Base-by-base conservation (phyloP, 2,888 invertebrate genomes). In the Phaonia tiefii region DNA sequence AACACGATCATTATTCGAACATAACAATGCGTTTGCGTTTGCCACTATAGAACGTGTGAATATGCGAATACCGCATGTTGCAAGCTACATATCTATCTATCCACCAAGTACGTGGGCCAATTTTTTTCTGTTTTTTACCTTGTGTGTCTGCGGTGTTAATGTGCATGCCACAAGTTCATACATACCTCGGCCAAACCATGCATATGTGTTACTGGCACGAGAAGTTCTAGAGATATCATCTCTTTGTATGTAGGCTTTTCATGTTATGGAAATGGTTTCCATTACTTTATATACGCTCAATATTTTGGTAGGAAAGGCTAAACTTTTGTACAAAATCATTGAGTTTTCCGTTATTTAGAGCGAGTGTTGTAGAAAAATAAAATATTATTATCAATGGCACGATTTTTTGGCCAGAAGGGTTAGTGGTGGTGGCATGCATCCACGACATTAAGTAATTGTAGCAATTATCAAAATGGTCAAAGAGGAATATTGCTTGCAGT, bases 1-100 rank as follows among this genome's bases (percentile, higher is more conserved):
- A 80, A 69, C 75, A 80, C 72, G 75, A 76, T 67, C 69, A 49
- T 76, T 76, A 63, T 20, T 22, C 22, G 63, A 63, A 63, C 63
- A 42, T 42, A 63, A 63, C 63, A 63, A 63, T 63, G 63, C 63
- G 63, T 63, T 42, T 63, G 39, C 63, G 63, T 60, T 60, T 63
- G 42, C 63, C 63, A 63, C 42, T 39, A 17, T 63, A 22, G 37
- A 39, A 42, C 63, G 63, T 63, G 63, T 63, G 63, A 63, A 22
- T 42, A 63, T 22, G 63, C 13, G 7, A 10, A 31, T 31, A 44
- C 25, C 13, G 25, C 15, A 49, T 13, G 49, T 56, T 56, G 54
- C 60, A 60, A 60, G 60, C 39, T 31, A 31, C 8, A n/a, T n/a
- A n/a, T n/a, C n/a, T n/a, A n/a, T n/a, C n/a, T n/a, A n/a, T n/a